A percentile compares a stretch with the other conserved stretches of the same genome.
phyloP scores from a whole-genome alignment of 2,888 invertebrate genomes.

The Aphodius sticticus region DNA sequence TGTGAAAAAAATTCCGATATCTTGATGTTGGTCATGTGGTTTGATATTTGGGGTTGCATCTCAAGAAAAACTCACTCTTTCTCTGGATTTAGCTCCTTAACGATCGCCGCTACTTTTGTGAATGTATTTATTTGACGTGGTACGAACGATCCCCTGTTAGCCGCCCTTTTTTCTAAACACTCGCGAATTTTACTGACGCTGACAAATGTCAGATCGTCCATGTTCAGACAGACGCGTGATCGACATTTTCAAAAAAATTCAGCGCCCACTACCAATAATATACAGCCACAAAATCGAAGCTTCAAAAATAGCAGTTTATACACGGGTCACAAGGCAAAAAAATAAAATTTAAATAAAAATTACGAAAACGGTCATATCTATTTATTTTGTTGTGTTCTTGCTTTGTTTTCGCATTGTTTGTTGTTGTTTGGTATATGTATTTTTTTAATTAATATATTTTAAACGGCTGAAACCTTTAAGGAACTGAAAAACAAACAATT shows the following conservation, averaged over 20 bases:
- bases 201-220: slow-evolving; percentile 43
- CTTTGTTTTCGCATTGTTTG: too few relatives aligned
- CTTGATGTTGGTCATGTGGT: neutral
- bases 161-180: slow-evolving; percentile 39
- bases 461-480: too few relatives aligned
- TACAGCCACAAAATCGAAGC: neutral
- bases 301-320: neutral
- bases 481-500: too few relatives aligned
- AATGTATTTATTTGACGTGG: slow-evolving; percentile 20
- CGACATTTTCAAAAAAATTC: neutral
- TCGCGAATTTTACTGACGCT: slow-evolving; percentile 45
- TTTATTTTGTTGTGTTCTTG: too few relatives aligned
- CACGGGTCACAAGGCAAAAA: too few relatives aligned
- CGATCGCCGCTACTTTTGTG: slow-evolving; percentile 32
- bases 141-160: slow-evolving; percentile 20
- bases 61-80: slow-evolving; percentile 29
- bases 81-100: slow-evolving; percentile 32
- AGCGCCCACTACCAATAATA: neutral
- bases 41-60: neutral
- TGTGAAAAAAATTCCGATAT: neutral
- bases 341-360: too few relatives aligned
- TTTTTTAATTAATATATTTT: too few relatives aligned
- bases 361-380: too few relatives aligned
- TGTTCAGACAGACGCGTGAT: slow-evolving; percentile 28
- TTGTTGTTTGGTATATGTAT: too few relatives aligned